phyloP scores from a whole-genome alignment of 2,888 invertebrate genomes.

The Microplitis manilae region DNA sequence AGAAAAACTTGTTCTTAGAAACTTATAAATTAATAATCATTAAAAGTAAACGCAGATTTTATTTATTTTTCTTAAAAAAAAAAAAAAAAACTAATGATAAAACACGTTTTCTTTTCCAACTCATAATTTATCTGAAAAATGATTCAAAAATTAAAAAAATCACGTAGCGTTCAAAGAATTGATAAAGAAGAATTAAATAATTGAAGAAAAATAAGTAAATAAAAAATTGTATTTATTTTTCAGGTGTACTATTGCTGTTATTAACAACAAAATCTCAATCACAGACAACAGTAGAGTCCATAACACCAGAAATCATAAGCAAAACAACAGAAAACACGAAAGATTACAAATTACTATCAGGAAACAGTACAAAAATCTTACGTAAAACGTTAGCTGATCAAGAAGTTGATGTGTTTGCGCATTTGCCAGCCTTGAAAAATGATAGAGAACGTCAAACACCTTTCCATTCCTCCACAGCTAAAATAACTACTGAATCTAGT shows the following conservation, averaged over 20 bases:
- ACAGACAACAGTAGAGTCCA: slow-evolving; percentile 20
- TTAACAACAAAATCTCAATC: slow-evolving; percentile 42
- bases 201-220: too few relatives aligned
- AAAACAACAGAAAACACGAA: not conserved
- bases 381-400: slow-evolving; percentile 31
- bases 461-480: slow-evolving; percentile 27
- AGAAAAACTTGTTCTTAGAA: not conserved
- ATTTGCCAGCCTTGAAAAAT: slow-evolving; percentile 39
- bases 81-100: too few relatives aligned
- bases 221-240: not conserved
- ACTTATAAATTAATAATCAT: not conserved
- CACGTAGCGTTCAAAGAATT: too few relatives aligned
- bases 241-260: slow-evolving; percentile 47
- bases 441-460: slow-evolving; percentile 29
- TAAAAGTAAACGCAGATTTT: too few relatives aligned
- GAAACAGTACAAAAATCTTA: slow-evolving; percentile 36
- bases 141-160: too few relatives aligned
- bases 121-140: too few relatives aligned
- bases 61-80: too few relatives aligned
- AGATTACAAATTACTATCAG: slow-evolving; percentile 27
- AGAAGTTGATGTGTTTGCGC: slow-evolving; percentile 8
- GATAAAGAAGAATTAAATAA: too few relatives aligned
- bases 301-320: slow-evolving; percentile 17
- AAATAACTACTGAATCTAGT: not conserved
- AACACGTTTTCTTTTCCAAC: too few relatives aligned